Base-by-base conservation (phyloP, 92 coral and sea anemone genomes). In the Heliopora coerulea region DNA sequence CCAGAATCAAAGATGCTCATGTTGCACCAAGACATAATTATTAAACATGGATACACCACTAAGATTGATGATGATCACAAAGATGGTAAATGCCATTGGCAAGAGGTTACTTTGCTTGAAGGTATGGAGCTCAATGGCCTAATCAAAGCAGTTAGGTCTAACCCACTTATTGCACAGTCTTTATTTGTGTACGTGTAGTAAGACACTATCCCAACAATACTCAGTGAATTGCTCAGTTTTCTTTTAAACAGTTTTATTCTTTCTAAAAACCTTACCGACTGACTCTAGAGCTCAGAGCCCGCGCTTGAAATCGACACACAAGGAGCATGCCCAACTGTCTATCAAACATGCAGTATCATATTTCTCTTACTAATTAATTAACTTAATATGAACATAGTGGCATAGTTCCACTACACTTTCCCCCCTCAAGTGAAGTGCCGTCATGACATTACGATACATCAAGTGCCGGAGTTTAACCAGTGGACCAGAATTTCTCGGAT, bases 41-140 rank as follows among this genome's bases (percentile, higher is more conserved):
- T 70, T 63, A 83, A 85, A 70, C 72, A 65, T 81, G 80, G 85
- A 49, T 85, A 64, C 89, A 85, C 89, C 61, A 83, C 83, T 70
- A 65, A 65, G 37, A 52, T 78, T 29, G 84, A 86, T 82, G 63
- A 40, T 39, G 31, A 67, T 6, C 83, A 86, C 56, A 83, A 69
- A 69, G 87, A 79, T 83, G 78, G 85, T 83, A 68, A 87, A 75
- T 82, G 80, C 83, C 46, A 66, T 87, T 19, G 74, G 44, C 80
- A 87, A 75, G 73, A 50, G 88, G 57, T 87, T 83, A 60, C 83
- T 83, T 18, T 83, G 69, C 49, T 67, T 87, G 14, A 80, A 69
- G 32, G 76, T 37, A 37, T 37, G 42, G 83, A 62, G 79, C 78
- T 54, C 72, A 56, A 18, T 67, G 81, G 56, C 83, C 88, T 84